Conservation (phyloP, 2,888 invertebrate genomes). For the Frankliniella intonsa region DNA sequence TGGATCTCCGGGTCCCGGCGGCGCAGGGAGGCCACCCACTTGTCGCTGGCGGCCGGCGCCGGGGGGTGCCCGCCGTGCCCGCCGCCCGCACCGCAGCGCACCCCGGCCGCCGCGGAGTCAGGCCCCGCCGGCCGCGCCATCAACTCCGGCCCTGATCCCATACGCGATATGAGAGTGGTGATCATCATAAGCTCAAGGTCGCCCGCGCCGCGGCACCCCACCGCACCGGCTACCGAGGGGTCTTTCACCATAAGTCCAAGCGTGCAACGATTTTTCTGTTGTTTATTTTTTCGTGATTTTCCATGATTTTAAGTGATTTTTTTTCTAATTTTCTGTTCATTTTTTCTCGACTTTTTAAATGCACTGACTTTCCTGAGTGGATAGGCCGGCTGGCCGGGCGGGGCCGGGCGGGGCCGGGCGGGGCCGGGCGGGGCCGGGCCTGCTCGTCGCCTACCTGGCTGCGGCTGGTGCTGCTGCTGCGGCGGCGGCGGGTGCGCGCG, state of each 20-base stretch:
- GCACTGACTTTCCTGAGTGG: too few relatives aligned
- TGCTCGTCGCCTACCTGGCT: slow-evolving; percentile 29
- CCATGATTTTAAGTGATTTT: too few relatives aligned
- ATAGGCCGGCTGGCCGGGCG: too few relatives aligned
- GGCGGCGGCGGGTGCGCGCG: slow-evolving; percentile 31
- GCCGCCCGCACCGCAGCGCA: slow-evolving; percentile 26
- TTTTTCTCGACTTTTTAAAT: too few relatives aligned
- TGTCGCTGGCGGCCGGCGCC: slow-evolving; percentile 51
- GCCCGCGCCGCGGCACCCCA: too few relatives aligned
- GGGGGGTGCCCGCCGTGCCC: slow-evolving; percentile 32
- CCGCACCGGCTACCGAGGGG: too few relatives aligned
- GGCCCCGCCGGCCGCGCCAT: neutral
- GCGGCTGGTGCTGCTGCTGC: neutral
- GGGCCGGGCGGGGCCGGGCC: neutral
- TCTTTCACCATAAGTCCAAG: too few relatives aligned
- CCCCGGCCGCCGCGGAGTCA: slow-evolving; percentile 12
- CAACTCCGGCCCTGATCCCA: neutral
- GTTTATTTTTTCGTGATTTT: too few relatives aligned
- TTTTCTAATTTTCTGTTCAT: too few relatives aligned
- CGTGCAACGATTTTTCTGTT: neutral
- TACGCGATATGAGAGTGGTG: neutral
- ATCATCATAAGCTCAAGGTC: too few relatives aligned
- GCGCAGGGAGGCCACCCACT: slow-evolving; percentile 65
- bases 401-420: neutral
- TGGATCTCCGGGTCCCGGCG: slow-evolving; percentile 62